These are phyloP conservation scores for Oasisia sp. DNA, from an alignment of 2,888 invertebrate genomes.

Conservation along the genomic window DNA sequence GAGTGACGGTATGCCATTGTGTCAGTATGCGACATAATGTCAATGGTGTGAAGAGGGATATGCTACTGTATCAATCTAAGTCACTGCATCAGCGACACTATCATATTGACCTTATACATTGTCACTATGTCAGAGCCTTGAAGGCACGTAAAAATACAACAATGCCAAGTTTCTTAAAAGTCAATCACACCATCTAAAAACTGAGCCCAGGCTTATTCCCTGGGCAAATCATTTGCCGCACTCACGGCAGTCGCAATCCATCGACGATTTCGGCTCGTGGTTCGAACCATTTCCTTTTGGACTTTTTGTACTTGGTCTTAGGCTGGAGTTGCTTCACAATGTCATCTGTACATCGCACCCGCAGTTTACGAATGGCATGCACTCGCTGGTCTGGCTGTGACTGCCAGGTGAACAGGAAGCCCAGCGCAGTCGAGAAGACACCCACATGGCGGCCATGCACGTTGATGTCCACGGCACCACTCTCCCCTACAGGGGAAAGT, in stretches of 20 bases:
- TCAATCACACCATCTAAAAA: neutral
- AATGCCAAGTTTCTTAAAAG: too few species aligned
- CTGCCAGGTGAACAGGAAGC: constrained; percentile 44
- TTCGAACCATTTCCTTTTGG: constrained; percentile 41
- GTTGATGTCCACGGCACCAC: constrained; percentile 42
- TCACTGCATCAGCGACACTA: too few species aligned
- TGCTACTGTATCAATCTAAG: too few species aligned
- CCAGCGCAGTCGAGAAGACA: constrained; percentile 47
- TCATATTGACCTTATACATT: too few species aligned
- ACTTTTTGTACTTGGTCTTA: constrained; percentile 43
- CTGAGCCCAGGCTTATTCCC: neutral
- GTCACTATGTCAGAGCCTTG: too few species aligned
- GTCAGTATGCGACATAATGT: neutral
- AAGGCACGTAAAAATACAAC: too few species aligned
- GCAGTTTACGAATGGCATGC: constrained; percentile 47
- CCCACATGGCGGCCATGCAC: constrained; percentile 46
- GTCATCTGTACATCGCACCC: constrained; percentile 44
- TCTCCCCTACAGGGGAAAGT: constrained; percentile 37
- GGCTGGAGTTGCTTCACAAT: constrained; percentile 47
- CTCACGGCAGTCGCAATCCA: constrained; percentile 47
- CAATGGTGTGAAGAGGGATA: neutral
- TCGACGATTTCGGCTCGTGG: constrained; percentile 40
- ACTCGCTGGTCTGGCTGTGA: constrained; percentile 31
- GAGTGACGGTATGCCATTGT: neutral
- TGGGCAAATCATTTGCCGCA: too few species aligned